Conservation (phyloP, 2,113 vertebrate genomes). For the Rhinogobius similis region DNA sequence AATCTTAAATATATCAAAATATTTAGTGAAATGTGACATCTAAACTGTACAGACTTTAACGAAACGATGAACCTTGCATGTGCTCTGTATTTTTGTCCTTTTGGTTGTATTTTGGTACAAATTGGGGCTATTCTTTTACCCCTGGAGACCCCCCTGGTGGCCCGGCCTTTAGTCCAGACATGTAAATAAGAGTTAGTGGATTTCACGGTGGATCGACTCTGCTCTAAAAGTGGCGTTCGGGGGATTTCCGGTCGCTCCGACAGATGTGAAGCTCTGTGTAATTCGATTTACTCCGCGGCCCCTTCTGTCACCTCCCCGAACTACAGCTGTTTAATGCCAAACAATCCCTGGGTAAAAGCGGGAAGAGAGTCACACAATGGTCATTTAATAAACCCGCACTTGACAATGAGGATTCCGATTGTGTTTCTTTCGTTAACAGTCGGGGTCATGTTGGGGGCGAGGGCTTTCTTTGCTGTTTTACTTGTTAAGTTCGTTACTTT, state of each 20-base stretch:
- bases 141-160: not conserved
- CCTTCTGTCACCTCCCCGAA: not conserved
- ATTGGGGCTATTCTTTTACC: not conserved
- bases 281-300: constrained; percentile 3
- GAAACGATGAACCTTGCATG: too few species aligned
- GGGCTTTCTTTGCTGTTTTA: not conserved
- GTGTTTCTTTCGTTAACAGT: not conserved
- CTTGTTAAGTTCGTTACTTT: not conserved
- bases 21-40: too few species aligned
- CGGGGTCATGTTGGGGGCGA: not conserved
- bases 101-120: not conserved
- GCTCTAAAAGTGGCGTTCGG: constrained; percentile 3
- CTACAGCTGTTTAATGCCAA: constrained; percentile 1
- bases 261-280: constrained; percentile 6
- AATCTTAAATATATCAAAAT: too few species aligned
- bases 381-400: not conserved
- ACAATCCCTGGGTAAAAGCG: not conserved
- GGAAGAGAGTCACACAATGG: not conserved
- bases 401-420: not conserved
- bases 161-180: constrained; percentile 31
- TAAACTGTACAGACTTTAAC: too few species aligned
- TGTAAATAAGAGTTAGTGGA: constrained; percentile 51
- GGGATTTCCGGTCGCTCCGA: constrained; percentile 7
- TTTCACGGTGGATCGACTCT: constrained; percentile 38
- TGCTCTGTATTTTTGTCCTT: too few species aligned